Evolutionary conservation across 2,797 vertebrate species (phyloP).

Genomic region (Rhinatrema bivittatum): DNA sequence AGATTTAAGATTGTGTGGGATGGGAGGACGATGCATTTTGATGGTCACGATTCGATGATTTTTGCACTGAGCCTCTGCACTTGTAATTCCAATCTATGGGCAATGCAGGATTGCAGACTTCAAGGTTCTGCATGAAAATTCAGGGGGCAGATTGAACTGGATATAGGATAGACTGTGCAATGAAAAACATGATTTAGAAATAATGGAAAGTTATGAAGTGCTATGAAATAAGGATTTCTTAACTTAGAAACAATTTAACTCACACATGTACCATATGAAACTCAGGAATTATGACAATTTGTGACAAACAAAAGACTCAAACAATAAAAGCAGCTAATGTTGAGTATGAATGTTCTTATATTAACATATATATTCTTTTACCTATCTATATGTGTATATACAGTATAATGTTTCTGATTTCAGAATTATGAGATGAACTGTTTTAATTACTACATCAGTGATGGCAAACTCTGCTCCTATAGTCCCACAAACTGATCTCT

Average conservation of each 20-base stretch:
- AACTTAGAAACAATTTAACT: conserved; percentile 43
- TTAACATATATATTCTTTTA: conserved; percentile 12
- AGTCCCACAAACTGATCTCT: too few relatives aligned
- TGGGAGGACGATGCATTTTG: conserved; percentile 24
- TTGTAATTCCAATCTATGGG: conserved; percentile 25
- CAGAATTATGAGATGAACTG: conserved; percentile 58
- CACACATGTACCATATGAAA: conserved; percentile 40
- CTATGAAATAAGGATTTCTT: conserved; percentile 42
- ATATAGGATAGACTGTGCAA: conserved; percentile 25
- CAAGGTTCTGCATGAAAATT: conserved; percentile 26
- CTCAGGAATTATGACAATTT: conserved; percentile 35
- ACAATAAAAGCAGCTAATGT: conserved; percentile 49
- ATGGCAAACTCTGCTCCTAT: too few relatives aligned
- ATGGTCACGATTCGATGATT: conserved; percentile 17
- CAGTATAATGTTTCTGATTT: conserved; percentile 33
- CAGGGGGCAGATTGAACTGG: conserved; percentile 29
- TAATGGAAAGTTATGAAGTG: conserved; percentile 36
- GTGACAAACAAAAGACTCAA: conserved; percentile 45
- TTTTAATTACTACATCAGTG: too few relatives aligned
- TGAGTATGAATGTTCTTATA: conserved; percentile 25
- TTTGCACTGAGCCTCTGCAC: conserved; percentile 44
- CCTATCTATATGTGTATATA: conserved; percentile 37
- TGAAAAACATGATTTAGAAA: conserved; percentile 25
- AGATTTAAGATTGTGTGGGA: conserved; percentile 26
- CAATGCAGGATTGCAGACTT: conserved; percentile 40